phyloP scores from a whole-genome alignment of 2,113 vertebrate genomes.

The Hemicordylus capensis region DNA sequence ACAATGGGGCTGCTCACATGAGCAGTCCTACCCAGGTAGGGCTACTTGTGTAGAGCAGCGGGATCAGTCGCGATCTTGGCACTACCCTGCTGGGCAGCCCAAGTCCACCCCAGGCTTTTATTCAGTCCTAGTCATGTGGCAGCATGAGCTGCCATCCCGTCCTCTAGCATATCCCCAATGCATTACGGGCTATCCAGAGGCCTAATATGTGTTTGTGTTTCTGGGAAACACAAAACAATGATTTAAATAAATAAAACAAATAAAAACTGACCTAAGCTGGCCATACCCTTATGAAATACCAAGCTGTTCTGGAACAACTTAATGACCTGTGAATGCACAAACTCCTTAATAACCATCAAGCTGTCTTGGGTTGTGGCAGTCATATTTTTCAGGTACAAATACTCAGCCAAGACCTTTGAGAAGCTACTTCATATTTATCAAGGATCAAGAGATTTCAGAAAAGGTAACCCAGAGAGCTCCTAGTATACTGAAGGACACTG shows the following conservation, averaged over 20 bases:
- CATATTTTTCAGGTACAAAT: background rate
- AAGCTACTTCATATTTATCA: background rate
- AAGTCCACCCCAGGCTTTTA: no score
- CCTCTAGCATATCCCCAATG: no score
- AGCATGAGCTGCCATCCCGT: no score
- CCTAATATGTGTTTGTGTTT: no score
- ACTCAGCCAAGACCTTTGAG: background rate
- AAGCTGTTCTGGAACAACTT: slow-evolving; percentile 11
- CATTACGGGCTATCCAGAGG: no score
- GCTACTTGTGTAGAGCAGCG: no score
- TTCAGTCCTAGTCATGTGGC: no score
- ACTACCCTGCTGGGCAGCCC: no score
- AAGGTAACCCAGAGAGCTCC: background rate
- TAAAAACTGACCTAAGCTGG: background rate
- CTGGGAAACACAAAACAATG: background rate
- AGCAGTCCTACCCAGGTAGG: no score
- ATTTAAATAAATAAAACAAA: no score
- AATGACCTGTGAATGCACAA: slow-evolving; percentile 4
- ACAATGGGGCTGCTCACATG: background rate
- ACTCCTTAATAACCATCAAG: background rate
- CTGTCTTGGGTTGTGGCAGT: background rate
- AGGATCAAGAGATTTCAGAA: background rate
- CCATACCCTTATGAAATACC: background rate
- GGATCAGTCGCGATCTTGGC: no score
- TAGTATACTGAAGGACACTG: background rate